Evolutionary conservation across 2,797 vertebrate species (phyloP).

Genomic region (Etheostoma perlongum): DNA sequence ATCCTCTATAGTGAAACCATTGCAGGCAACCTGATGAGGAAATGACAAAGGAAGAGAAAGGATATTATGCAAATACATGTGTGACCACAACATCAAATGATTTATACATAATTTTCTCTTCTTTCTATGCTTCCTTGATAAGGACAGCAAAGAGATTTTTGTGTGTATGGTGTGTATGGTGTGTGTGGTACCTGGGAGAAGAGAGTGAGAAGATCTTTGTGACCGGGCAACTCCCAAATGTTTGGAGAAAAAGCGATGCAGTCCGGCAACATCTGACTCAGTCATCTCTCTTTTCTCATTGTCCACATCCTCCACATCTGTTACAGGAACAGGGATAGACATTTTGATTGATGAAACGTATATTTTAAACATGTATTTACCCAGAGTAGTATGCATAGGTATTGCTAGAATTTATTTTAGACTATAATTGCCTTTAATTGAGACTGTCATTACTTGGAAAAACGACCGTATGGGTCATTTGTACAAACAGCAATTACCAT

Average conservation of each 20-base stretch:
- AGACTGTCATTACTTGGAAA: no score
- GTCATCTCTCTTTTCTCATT: constrained; percentile 91
- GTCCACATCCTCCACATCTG: constrained; percentile 94
- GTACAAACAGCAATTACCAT: background rate
- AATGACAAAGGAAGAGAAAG: background rate
- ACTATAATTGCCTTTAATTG: background rate
- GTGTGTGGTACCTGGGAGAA: constrained; percentile 90
- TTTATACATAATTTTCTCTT: background rate
- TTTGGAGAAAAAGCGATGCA: constrained; percentile 95
- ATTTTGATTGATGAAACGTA: background rate
- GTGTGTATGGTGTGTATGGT: background rate
- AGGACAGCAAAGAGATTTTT: background rate
- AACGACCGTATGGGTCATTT: background rate
- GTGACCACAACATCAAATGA: background rate
- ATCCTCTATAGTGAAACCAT: constrained; percentile 97
- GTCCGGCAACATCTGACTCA: constrained; percentile 90
- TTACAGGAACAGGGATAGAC: background rate
- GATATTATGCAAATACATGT: background rate
- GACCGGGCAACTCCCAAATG: constrained; percentile 91
- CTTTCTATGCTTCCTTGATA: background rate
- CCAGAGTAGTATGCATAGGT: background rate
- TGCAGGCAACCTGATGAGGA: constrained; percentile 91
- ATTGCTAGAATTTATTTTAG: background rate
- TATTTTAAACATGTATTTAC: background rate
- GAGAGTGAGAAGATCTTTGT: constrained; percentile 86